Base-by-base conservation (phyloP, 2,113 vertebrate species). In the Epinephelus moara region DNA sequence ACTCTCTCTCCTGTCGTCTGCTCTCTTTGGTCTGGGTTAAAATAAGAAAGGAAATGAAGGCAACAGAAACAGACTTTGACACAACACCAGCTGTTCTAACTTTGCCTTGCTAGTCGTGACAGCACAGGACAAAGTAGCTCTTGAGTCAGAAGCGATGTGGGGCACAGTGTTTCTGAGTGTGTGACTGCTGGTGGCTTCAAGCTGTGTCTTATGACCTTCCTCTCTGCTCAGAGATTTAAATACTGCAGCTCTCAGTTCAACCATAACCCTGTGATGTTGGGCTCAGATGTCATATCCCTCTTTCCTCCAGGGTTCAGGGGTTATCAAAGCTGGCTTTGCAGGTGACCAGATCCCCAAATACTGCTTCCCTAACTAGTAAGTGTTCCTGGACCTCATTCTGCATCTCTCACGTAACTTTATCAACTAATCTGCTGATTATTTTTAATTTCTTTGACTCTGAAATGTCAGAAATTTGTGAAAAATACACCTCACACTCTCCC, bases 271-370 rank as follows among this genome's bases (percentile, higher is more conserved):
- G 19, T 72, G 71, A 79, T 73, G 50, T 23, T 30, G 19, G 4
- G 12, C 50, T 47, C 33, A 49, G 45, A 40, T 17, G 0, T 66
- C 18, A 23, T 17, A 0, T 81, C 14, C 67, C 0, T 73, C 1
- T 61, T 25, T 52, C 75, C 67, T 84, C 6, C 89, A 98, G 97
- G 97, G 97, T 69, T 98, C 97, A 0, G 97, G 97, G 21, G 96
- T 97, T 27, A 96, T 98, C 89, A 98, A 98, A 91, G 97, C 97
- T 83, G 97, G 97, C 15, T 98, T 98, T 90, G 97, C 97, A 27
- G 97, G 97, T 87, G 97, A 98, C 94, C 97, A 98, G 94, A 98
- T 98, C 88, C 97, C 97, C 19, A 98, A 98, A 94, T 98, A 97
- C 93, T 97, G 97, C 85, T 98, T 98, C 86, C 97, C 97, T 4